Evolutionary conservation across 2,888 invertebrate species (phyloP), one percentile per base, ranked within the genome.

Genomic region (Cataglyphis livida): DNA sequence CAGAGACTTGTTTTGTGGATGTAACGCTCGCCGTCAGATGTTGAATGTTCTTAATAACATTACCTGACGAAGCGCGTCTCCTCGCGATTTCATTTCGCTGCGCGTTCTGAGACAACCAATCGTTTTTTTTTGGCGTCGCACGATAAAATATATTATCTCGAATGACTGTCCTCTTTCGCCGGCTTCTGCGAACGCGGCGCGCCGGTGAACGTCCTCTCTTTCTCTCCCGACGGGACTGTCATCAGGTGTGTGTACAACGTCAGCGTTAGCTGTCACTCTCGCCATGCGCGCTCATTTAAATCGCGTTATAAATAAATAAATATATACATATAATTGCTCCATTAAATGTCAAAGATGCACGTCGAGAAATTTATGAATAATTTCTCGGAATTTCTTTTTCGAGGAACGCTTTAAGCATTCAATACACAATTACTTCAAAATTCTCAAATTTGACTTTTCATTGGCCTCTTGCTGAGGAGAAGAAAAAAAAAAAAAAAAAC

Each of bases 141-240:
- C 82, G 84, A 88, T 85, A 87, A 90, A 88, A 89, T 90, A 88
- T 89, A 89, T 90, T 88, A 88, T 90, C 81, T 74, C 54, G 82
- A 62, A 90, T 89, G 90, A 89, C 90, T 89, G 81, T 85, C 84
- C 81, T 83, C 81, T 89, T 79, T 81, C 81, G 73, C 68, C 32
- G 73, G 38, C 82, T 90, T 87, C 85, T 83, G 61, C 85, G 82
- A 86, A 85, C 65, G 44, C 21, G 59, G 44, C 64, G 65, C 32
- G 66, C 54, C 79, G 87, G 84, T 85, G 87, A 89, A 86, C 84
- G 89, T 84, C 76, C 85, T 57, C 57, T 61, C 12, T 62, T 25
- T 51, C 35, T 48, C 15, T 62, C 44, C 62, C 35, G 62, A 12
- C 35, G 57, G 59, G 74, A 57, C 66, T 75, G 82, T 79, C 84